Evolutionary conservation across 1,140 invertebrate genomes (phyloP), one percentile per base, ranked within the genome.

Genomic region (Onthophagus taurus): DNA sequence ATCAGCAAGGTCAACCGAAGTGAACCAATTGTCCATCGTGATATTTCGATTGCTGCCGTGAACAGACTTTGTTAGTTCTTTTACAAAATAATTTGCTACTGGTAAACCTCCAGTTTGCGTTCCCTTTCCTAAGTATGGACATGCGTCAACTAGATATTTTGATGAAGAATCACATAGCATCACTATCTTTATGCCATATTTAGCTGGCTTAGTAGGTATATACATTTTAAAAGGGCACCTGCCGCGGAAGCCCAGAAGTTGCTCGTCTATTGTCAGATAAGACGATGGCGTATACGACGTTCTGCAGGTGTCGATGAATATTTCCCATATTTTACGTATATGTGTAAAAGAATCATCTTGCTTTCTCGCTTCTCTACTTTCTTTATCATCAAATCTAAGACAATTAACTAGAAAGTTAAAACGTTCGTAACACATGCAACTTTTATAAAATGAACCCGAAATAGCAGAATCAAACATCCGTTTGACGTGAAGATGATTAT

Each of bases 11-110:
- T 53, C 53, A 18, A 66, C 33, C 3, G 51, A 59, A 3, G 63
- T 65, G 50, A 65, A 68, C 59, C 60, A 68, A 30, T 68, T 66
- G 42, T 68, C 65, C 29, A 55, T 55, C 4, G 61, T 70, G 0
- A 70, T 42, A 34, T 67, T 65, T 8, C 58, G 41, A 31, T 65
- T 59, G 7, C 50, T 49, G 1, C 56, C 56, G 42, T 61, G 48
- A 19, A 65, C 48, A 9, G 45, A 37, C 44, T 49, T 48, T 31
- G 42, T 46, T 14, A 55, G 20, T 24, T 47, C 13, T 14, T 42
- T 35, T 4, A 54, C 45, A 46, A 35, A 62, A 49, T 52, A 60
- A 33, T 59, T 52, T 11, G 46, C 50, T 5, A 59, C 20, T 16
- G 58, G 50, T 26, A 52, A 12, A 17, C 38, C 47, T 31, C 44